These are phyloP conservation scores for Uria aalge DNA, from an alignment of 2,113 vertebrate species.

Conservation along the genomic window DNA sequence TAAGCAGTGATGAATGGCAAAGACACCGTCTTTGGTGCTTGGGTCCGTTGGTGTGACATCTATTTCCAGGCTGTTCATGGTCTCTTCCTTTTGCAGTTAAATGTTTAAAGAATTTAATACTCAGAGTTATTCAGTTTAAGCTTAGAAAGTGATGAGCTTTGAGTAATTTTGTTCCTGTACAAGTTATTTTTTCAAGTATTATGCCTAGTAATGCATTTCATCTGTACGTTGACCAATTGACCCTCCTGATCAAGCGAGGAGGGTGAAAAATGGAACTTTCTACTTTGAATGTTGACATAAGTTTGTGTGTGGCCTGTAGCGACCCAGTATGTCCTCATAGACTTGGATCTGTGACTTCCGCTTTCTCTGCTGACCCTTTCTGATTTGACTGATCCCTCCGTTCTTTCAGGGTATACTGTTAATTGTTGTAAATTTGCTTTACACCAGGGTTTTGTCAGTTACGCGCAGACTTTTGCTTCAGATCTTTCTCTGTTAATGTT, in stretches of 20 bases:
- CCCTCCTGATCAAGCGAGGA: neutral
- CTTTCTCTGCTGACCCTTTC: conserved; percentile 8
- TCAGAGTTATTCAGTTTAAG: neutral
- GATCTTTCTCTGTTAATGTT: conserved; percentile 8
- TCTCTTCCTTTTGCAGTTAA: neutral
- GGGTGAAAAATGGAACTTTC: neutral
- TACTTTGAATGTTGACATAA: neutral
- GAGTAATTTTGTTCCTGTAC: neutral
- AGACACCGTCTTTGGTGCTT: neutral
- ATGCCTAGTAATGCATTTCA: neutral
- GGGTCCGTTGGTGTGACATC: fast-evolving
- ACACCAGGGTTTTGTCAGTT: neutral
- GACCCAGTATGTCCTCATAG: neutral
- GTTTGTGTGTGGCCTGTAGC: neutral
- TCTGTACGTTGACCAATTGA: neutral
- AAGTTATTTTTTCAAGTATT: neutral
- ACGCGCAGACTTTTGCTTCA: neutral
- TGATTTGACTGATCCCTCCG: neutral
- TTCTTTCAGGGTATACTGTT: neutral
- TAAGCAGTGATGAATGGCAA: neutral
- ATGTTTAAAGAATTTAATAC: neutral
- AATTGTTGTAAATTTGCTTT: conserved; percentile 31
- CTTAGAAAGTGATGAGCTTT: neutral
- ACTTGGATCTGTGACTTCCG: neutral
- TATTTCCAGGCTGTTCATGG: neutral